Percentiles rank a stretch among this genome's conserved stretches.
Conservation (phyloP, 1,140 invertebrate species). For the Brachystomella parvula region DNA sequence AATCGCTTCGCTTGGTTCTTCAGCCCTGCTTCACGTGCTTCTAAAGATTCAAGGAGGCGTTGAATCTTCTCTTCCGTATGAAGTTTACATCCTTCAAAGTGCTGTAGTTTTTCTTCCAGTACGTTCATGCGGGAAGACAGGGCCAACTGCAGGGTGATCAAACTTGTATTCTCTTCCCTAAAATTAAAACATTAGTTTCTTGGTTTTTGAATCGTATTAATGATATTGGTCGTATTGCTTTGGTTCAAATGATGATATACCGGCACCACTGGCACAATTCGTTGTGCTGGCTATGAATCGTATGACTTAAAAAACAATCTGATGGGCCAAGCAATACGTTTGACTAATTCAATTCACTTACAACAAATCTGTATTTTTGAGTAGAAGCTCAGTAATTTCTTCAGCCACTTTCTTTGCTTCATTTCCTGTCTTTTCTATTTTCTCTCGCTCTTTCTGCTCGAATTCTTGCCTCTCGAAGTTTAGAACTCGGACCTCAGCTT, state of each 20-base stretch:
- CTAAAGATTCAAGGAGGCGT: neutral
- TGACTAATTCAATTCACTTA: constrained; percentile 1
- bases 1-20: neutral
- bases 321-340: too few species aligned
- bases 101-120: neutral
- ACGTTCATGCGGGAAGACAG: neutral
- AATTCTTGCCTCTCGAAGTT: neutral
- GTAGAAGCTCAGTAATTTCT: neutral
- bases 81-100: neutral
- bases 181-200: neutral
- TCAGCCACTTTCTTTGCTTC: neutral
- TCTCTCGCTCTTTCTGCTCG: neutral
- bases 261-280: too few species aligned
- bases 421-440: neutral
- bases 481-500: neutral
- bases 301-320: too few species aligned
- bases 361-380: neutral
- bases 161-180: neutral
- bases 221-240: neutral
- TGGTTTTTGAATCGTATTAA: neutral
- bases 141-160: neutral
- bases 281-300: too few species aligned
- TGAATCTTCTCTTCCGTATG: neutral
- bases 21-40: neutral
- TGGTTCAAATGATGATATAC: too few species aligned